phyloP scores from a whole-genome alignment of 1,140 invertebrate genomes.

The Drosophila bocki region DNA sequence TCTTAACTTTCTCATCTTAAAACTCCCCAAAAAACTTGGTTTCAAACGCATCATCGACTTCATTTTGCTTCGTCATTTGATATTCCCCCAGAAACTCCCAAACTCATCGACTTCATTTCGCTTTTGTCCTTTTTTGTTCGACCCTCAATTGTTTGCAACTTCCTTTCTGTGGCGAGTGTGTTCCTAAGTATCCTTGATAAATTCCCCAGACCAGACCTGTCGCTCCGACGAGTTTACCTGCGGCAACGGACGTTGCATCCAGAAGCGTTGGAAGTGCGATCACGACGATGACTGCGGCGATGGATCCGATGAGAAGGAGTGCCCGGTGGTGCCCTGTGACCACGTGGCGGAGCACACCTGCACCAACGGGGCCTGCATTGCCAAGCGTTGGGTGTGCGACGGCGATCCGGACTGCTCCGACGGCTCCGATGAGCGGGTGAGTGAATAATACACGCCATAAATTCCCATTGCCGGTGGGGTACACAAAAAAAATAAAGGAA shows the following conservation, averaged over 20 bases:
- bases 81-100: constrained; percentile 3
- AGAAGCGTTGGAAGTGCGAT: constrained; percentile 94
- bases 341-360: constrained; percentile 90
- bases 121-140: constrained; percentile 7
- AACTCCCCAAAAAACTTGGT: background rate
- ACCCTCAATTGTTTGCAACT: constrained; percentile 23
- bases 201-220: constrained; percentile 90
- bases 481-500: background rate
- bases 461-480: constrained; percentile 44
- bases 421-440: constrained; percentile 91
- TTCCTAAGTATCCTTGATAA: constrained; percentile 39
- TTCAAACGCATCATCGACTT: constrained; percentile 5
- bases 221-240: constrained; percentile 96
- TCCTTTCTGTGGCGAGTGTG: constrained; percentile 4
- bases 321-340: constrained; percentile 89
- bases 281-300: constrained; percentile 94
- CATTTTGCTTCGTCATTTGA: constrained; percentile 13
- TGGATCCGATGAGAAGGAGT: constrained; percentile 92
- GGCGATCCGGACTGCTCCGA: constrained; percentile 94
- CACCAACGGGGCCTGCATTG: constrained; percentile 89
- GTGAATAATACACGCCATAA: constrained; percentile 73
- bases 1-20: background rate
- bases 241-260: constrained; percentile 94
- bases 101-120: constrained; percentile 21
- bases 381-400: constrained; percentile 92